Conservation (phyloP, 2,797 vertebrate genomes). For the Muscicapa striata region DNA sequence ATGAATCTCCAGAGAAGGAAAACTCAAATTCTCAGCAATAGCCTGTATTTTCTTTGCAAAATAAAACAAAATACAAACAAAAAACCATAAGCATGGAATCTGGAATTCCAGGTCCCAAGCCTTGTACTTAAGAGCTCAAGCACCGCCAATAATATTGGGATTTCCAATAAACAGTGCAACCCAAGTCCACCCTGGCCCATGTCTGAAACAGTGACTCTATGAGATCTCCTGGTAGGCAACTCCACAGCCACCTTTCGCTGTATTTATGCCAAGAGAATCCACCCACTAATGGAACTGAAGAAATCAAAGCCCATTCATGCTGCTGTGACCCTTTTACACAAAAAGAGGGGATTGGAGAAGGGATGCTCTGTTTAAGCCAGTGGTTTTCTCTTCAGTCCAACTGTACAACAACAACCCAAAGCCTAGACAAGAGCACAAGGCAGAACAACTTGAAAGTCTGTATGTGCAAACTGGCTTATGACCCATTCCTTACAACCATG, state of each 20-base stretch:
- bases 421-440: neutral
- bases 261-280: neutral
- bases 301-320: neutral
- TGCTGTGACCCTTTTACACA: neutral
- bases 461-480: neutral
- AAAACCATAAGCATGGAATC: neutral
- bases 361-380: neutral
- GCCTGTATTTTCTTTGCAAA: neutral
- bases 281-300: neutral
- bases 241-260: neutral
- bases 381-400: neutral
- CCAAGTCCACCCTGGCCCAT: neutral
- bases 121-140: neutral
- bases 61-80: neutral
- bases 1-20: conserved; percentile 5
- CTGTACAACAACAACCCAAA: neutral
- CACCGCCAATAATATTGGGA: neutral
- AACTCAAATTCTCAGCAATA: neutral
- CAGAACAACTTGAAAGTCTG: neutral
- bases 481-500: neutral
- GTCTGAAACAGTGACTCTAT: neutral
- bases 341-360: neutral
- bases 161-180: neutral
- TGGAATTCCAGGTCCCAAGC: neutral
- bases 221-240: neutral